Conservation (phyloP, 2,888 invertebrate genomes). For the Endomychus coccineus region DNA sequence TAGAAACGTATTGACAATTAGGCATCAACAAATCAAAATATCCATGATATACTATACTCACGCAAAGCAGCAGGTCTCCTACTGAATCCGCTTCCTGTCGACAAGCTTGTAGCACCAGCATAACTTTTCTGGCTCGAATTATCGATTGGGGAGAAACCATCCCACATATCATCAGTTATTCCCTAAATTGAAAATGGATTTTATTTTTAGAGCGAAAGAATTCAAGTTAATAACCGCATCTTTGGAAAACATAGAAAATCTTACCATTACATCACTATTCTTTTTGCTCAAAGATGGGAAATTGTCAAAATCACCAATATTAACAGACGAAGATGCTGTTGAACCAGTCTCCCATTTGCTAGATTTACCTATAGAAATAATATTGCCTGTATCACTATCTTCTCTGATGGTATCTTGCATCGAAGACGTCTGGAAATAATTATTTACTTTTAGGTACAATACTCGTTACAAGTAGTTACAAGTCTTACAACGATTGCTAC, state of each 20-base stretch:
- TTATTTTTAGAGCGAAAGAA: no score
- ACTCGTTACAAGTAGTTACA: no score
- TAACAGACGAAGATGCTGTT: not conserved
- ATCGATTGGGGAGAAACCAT: not conserved
- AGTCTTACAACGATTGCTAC: no score
- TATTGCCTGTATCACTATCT: not conserved
- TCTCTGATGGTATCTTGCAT: conserved; percentile 1
- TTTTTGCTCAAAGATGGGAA: not conserved
- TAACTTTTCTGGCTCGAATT: conserved; percentile 11
- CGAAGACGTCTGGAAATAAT: no score
- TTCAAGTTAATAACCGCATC: not conserved
- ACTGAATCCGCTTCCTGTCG: conserved; percentile 14
- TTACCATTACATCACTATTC: not conserved
- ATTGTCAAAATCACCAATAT: not conserved
- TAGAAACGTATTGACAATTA: not conserved
- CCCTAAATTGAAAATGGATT: no score
- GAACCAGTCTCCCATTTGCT: not conserved
- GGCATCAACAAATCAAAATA: conserved; percentile 1
- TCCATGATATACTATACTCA: conserved; percentile 12
- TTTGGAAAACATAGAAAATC: no score
- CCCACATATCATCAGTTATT: not conserved
- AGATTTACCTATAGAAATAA: not conserved
- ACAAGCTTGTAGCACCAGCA: conserved; percentile 16
- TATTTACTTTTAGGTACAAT: no score
- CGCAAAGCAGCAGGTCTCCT: conserved; percentile 17